These are phyloP conservation scores for Orgyia antiqua DNA, from an alignment of 2,888 invertebrate genomes.

Conservation along the genomic window DNA sequence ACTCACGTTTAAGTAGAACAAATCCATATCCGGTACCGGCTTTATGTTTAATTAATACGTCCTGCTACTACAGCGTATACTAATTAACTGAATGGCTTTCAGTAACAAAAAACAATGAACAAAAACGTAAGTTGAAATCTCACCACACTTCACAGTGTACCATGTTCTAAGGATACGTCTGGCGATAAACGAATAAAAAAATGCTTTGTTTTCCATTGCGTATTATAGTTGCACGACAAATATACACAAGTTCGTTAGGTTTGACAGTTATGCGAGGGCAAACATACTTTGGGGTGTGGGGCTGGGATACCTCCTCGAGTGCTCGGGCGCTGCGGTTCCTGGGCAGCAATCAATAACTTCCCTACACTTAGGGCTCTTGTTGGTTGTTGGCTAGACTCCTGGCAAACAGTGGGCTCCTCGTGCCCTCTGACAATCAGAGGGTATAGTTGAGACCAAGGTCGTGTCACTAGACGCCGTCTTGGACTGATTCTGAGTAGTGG, in stretches of 20 bases:
- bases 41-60: constrained; percentile 53
- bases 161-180: constrained; percentile 42
- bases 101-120: constrained; percentile 47
- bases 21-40: constrained; percentile 52
- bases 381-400: too few species aligned
- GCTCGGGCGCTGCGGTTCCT: too few species aligned
- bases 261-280: too few species aligned
- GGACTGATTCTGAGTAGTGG: too few species aligned
- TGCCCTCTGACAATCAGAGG: too few species aligned
- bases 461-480: too few species aligned
- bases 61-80: constrained; percentile 42
- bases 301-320: too few species aligned
- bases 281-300: too few species aligned
- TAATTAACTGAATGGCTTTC: constrained; percentile 65
- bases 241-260: background rate
- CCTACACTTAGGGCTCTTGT: too few species aligned
- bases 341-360: too few species aligned
- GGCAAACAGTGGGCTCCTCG: too few species aligned
- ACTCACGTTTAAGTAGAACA: constrained; percentile 41
- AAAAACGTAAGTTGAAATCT: constrained; percentile 48
- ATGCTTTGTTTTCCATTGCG: constrained; percentile 10
- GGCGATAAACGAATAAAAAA: constrained; percentile 27
- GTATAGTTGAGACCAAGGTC: too few species aligned
- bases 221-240: constrained; percentile 8
- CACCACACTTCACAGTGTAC: constrained; percentile 33